phyloP scores from a whole-genome alignment of 1,140 invertebrate genomes.

The Calycopis cecrops region DNA sequence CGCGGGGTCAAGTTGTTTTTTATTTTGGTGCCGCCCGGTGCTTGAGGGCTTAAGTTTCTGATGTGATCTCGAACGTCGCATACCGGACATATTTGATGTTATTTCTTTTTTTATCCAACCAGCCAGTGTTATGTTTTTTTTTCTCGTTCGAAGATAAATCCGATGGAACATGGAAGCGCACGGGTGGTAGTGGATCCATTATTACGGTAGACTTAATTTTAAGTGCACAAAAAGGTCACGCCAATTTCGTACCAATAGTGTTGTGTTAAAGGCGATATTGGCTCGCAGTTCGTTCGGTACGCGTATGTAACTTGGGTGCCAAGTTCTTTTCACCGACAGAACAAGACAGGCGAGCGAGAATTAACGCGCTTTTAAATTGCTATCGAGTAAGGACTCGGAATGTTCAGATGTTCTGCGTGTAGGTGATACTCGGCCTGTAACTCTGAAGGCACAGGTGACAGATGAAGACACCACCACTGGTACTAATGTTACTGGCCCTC shows the following conservation, averaged over 20 bases:
- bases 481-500: no score
- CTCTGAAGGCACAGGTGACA: no score
- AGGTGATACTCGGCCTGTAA: no score
- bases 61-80: constrained; percentile 67
- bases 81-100: constrained; percentile 69
- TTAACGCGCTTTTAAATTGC: constrained; percentile 39
- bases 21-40: constrained; percentile 44
- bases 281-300: neutral
- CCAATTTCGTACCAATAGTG: neutral
- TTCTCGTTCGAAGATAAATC: constrained; percentile 37
- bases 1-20: constrained; percentile 44
- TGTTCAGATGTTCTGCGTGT: constrained; percentile 19
- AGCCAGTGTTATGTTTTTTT: constrained; percentile 39
- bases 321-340: constrained; percentile 30
- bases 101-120: constrained; percentile 46
- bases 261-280: constrained; percentile 16
- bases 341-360: constrained; percentile 37
- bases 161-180: constrained; percentile 30
- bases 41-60: constrained; percentile 65
- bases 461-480: no score
- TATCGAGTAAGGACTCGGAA: constrained; percentile 26
- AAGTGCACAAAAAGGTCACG: neutral
- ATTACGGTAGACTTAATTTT: constrained; percentile 21
- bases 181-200: constrained; percentile 24
- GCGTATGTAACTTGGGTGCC: constrained; percentile 26